Conservation (phyloP, 2,113 vertebrate genomes). For the Mystacornis crossleyi region DNA sequence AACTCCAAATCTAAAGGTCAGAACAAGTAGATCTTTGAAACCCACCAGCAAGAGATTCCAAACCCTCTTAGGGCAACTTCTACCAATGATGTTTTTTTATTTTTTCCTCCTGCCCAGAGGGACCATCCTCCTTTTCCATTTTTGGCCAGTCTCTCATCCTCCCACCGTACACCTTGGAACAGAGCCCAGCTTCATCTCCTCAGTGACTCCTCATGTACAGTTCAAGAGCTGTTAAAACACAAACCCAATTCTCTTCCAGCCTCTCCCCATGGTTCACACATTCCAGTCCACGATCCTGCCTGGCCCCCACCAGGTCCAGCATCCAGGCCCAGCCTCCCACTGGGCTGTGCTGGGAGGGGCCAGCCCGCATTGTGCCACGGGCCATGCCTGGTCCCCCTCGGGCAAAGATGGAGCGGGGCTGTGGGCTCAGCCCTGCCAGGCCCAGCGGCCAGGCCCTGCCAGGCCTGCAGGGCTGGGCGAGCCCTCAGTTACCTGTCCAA, state of each 20-base stretch:
- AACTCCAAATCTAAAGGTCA: not conserved
- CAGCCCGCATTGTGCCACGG: too few relatives aligned
- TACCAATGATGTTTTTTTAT: not conserved
- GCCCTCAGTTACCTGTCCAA: too few relatives aligned
- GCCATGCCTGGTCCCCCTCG: too few relatives aligned
- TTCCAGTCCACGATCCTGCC: too few relatives aligned
- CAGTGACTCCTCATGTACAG: not conserved
- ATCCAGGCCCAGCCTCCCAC: too few relatives aligned
- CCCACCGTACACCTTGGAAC: not conserved
- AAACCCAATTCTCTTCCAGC: not conserved
- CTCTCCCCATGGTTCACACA: fast-evolving
- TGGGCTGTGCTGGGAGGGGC: too few relatives aligned
- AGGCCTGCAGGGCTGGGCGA: too few relatives aligned
- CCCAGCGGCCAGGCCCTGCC: too few relatives aligned
- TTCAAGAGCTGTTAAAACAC: not conserved
- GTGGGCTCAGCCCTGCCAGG: too few relatives aligned
- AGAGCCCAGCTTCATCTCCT: not conserved
- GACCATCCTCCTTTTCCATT: not conserved
- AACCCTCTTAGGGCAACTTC: not conserved
- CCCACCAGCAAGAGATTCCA: not conserved
- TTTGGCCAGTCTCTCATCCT: not conserved
- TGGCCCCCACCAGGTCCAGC: too few relatives aligned
- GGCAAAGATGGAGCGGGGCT: too few relatives aligned
- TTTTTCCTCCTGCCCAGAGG: not conserved
- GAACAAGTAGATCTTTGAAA: not conserved